Conservation (phyloP, 1,140 invertebrate genomes). For the Cecropterus lyciades region DNA sequence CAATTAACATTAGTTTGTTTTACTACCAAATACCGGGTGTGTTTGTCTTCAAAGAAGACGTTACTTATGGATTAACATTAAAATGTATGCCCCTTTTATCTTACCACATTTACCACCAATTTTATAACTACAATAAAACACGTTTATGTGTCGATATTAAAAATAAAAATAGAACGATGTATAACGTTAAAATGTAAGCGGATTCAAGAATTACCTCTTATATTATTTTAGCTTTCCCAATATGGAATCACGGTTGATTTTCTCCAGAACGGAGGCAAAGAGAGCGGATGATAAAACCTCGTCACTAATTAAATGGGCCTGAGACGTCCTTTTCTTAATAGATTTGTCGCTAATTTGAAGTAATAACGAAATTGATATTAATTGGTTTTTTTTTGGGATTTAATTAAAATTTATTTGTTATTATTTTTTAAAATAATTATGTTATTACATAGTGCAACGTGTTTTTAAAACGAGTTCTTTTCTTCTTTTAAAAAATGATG, state of each 20-base stretch:
- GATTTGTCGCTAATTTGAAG: conserved; percentile 78
- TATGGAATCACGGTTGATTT: conserved; percentile 64
- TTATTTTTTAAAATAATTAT: neutral
- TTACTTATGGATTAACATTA: conserved; percentile 41
- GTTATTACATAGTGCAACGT: too few relatives aligned
- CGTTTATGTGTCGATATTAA: conserved; percentile 35
- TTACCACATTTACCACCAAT: conserved; percentile 45
- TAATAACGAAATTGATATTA: conserved; percentile 37
- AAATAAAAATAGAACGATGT: conserved; percentile 28
- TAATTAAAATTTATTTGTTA: conserved; percentile 44
- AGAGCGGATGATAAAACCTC: conserved; percentile 74
- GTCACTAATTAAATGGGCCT: conserved; percentile 78
- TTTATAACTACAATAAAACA: conserved; percentile 46
- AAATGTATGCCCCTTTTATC: conserved; percentile 52
- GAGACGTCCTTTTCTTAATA: conserved; percentile 71
- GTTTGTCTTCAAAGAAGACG: conserved; percentile 68
- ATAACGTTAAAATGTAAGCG: conserved; percentile 42
- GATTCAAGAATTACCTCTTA: conserved; percentile 55
- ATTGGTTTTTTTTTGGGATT: conserved; percentile 11
- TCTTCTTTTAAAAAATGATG: too few relatives aligned
- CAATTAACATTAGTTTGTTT: conserved; percentile 76
- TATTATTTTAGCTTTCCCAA: conserved; percentile 70
- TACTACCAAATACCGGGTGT: conserved; percentile 53
- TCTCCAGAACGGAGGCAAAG: conserved; percentile 59
- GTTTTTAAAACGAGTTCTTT: too few relatives aligned